Evolutionary conservation across 2,113 vertebrate species (phyloP).

Genomic region (Oreocharis arfaki): DNA sequence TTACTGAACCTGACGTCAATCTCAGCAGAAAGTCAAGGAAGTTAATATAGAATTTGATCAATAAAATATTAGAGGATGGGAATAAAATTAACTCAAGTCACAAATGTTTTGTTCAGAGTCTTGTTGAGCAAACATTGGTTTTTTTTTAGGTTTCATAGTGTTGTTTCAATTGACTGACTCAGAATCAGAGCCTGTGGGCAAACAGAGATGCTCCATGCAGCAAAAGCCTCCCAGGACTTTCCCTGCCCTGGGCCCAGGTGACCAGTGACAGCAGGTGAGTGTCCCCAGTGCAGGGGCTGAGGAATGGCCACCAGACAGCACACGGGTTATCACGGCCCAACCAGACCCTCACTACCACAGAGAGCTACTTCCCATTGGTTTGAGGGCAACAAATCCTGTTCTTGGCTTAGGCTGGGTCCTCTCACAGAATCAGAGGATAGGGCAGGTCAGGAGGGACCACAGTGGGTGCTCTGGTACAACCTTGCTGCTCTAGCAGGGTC

Average conservation of each 20-base stretch:
- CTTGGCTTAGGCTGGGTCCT: not conserved
- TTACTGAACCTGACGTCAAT: constrained; percentile 52
- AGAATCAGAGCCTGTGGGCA: not conserved
- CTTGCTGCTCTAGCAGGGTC: not conserved
- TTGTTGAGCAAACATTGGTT: constrained; percentile 53
- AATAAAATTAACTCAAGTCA: constrained; percentile 62
- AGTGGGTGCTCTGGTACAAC: not conserved
- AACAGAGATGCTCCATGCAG: not conserved
- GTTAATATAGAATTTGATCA: constrained; percentile 47
- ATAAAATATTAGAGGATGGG: constrained; percentile 61
- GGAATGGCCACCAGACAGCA: not conserved
- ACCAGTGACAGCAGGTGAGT: not conserved
- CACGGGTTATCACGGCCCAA: fast-evolving
- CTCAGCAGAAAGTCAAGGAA: constrained; percentile 20
- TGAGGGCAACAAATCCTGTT: not conserved
- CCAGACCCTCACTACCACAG: not conserved
- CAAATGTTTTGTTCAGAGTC: constrained; percentile 43
- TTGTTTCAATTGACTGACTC: constrained; percentile 23
- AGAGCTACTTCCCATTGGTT: fast-evolving
- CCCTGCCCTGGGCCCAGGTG: not conserved
- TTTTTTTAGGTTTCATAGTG: not conserved
- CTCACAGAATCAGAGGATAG: no score
- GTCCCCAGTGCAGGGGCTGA: not conserved
- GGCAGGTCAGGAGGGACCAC: not conserved
- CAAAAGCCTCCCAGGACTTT: not conserved